Percentiles rank a stretch among this genome's conserved stretches.
phyloP scores from a whole-genome alignment of 2,113 vertebrate species.

The Rutilus rutilus region DNA sequence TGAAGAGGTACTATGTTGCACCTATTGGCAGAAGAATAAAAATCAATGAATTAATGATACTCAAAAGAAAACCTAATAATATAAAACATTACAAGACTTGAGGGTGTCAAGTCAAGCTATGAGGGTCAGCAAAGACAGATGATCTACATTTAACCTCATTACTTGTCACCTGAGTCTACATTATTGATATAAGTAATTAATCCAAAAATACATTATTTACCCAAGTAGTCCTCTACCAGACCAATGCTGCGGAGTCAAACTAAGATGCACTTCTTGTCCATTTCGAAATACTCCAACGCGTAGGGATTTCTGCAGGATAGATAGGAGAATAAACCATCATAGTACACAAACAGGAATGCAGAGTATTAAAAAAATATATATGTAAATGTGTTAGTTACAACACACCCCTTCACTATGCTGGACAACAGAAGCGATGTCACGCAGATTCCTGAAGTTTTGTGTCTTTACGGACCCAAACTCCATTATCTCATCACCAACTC shows the following conservation, averaged over 20 bases:
- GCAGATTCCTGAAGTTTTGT: conserved; percentile 89
- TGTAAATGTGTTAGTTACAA: conserved; percentile 21
- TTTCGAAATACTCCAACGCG: conserved; percentile 82
- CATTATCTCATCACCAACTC: conserved; percentile 86
- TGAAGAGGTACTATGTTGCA: conserved; percentile 78
- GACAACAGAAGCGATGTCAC: conserved; percentile 88
- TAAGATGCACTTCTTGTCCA: conserved; percentile 80
- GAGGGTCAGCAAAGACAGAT: too few species aligned
- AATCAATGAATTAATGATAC: not conserved
- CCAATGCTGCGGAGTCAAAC: conserved; percentile 89
- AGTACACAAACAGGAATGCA: not conserved
- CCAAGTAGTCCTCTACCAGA: conserved; percentile 91
- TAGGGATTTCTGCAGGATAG: conserved; percentile 81
- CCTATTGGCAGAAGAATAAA: conserved; percentile 61
- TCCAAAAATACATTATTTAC: conserved; percentile 68
- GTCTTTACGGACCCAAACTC: conserved; percentile 92
- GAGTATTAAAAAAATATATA: not conserved
- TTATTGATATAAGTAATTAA: not conserved
- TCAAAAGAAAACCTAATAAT: not conserved
- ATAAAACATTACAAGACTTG: not conserved
- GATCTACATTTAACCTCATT: too few species aligned
- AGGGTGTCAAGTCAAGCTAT: too few species aligned
- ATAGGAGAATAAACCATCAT: not conserved
- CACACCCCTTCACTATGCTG: conserved; percentile 95
- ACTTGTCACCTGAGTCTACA: too few species aligned